These are phyloP conservation scores for Cacoxenus indagator DNA, from an alignment of 2,888 invertebrate species.

Conservation along the genomic window DNA sequence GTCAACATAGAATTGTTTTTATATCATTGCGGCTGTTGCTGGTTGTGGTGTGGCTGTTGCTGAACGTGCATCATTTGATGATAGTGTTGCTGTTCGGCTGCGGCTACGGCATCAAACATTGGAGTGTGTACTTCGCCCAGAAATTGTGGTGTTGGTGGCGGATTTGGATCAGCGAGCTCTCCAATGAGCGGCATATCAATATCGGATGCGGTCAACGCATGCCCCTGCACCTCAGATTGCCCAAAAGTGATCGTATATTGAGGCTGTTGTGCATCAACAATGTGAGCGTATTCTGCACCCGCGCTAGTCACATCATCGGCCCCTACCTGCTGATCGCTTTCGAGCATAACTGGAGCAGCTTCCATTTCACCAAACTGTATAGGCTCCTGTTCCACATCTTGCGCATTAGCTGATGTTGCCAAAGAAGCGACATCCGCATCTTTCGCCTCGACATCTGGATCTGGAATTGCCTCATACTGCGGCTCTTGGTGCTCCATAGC, in stretches of 20 bases:
- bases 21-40: slow-evolving; percentile 57
- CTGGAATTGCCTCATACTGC: neutral
- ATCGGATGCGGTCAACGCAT: slow-evolving; percentile 51
- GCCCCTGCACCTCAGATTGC: slow-evolving; percentile 38
- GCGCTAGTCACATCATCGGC: neutral
- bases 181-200: slow-evolving; percentile 67
- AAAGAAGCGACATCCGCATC: neutral
- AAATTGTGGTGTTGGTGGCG: slow-evolving; percentile 65
- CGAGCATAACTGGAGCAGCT: slow-evolving; percentile 57
- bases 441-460: slow-evolving; percentile 27
- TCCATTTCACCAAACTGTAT: slow-evolving; percentile 67
- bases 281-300: slow-evolving; percentile 45
- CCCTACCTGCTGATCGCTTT: slow-evolving; percentile 42
- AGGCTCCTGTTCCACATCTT: slow-evolving; percentile 43
- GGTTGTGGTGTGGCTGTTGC: slow-evolving; percentile 43
- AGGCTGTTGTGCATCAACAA: slow-evolving; percentile 50
- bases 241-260: slow-evolving; percentile 48
- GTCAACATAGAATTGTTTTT: slow-evolving; percentile 31
- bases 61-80: slow-evolving; percentile 54
- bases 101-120: slow-evolving; percentile 67
- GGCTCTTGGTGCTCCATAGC: neutral
- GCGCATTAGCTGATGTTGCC: slow-evolving; percentile 3
- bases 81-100: slow-evolving; percentile 66
- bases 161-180: slow-evolving; percentile 63
- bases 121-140: slow-evolving; percentile 66